Evolutionary conservation across 2,113 vertebrate species (phyloP).

Genomic region (Sciurus niger): DNA sequence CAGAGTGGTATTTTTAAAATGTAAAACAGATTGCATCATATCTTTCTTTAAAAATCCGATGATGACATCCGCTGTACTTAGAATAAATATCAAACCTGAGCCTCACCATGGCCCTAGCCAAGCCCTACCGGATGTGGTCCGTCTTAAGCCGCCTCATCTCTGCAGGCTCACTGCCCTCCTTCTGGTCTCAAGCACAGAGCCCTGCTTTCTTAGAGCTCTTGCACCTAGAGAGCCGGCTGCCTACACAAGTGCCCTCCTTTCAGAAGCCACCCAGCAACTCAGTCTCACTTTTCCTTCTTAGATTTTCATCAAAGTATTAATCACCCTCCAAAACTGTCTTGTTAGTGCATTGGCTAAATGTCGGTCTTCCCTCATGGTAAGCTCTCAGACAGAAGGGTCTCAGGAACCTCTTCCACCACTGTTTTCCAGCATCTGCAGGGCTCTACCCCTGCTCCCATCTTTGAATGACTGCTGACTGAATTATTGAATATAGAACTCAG

Average conservation of each 20-base stretch:
- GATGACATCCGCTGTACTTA: background rate
- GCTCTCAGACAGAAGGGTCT: background rate
- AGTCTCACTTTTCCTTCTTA: background rate
- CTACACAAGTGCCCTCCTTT: background rate
- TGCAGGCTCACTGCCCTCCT: background rate
- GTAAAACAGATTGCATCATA: background rate
- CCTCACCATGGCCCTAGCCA: background rate
- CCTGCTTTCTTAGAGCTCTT: background rate
- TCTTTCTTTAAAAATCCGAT: background rate
- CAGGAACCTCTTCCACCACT: background rate
- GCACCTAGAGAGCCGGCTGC: too few relatives aligned
- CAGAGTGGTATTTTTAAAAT: constrained; percentile 19
- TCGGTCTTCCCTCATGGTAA: background rate
- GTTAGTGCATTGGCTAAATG: background rate
- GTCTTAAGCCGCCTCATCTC: background rate
- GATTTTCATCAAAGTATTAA: background rate
- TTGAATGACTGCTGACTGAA: background rate
- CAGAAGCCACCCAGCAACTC: background rate
- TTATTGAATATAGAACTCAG: background rate
- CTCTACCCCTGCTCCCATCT: background rate
- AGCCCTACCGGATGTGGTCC: background rate
- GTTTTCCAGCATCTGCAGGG: background rate
- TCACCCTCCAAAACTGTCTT: background rate
- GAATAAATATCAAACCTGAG: background rate
- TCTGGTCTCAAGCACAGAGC: too few relatives aligned